A percentile compares a stretch with the other conserved stretches of the same genome.
These are phyloP conservation scores for Limnothrissa miodon DNA, from an alignment of 2,113 vertebrate species.

Conservation along the genomic window DNA sequence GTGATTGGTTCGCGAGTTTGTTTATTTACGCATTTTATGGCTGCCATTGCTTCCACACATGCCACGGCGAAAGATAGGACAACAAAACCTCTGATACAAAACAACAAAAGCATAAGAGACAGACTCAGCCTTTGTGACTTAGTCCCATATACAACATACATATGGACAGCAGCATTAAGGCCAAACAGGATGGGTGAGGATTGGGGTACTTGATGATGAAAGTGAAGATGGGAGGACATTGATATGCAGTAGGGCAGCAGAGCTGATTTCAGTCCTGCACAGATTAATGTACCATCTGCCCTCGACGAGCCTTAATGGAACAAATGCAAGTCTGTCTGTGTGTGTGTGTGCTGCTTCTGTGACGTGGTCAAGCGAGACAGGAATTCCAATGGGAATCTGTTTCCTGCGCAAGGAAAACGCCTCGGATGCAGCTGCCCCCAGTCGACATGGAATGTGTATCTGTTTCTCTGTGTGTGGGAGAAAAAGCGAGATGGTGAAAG, in stretches of 20 bases:
- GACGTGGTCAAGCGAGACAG: background rate
- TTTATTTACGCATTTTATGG: background rate
- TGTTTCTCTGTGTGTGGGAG: no score
- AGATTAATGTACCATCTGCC: slow-evolving; percentile 14
- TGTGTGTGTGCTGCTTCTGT: background rate
- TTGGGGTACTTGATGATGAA: background rate
- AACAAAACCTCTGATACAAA: background rate
- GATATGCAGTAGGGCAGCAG: background rate
- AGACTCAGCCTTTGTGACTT: background rate
- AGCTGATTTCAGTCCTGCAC: background rate
- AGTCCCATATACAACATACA: no score
- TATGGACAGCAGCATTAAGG: no score
- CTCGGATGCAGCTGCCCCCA: background rate
- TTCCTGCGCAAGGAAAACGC: background rate
- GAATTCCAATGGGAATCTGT: background rate
- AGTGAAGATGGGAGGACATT: background rate
- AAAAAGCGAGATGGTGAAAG: no score
- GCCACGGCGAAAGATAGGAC: background rate
- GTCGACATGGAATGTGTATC: background rate
- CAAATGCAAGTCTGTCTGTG: background rate
- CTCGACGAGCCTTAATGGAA: background rate
- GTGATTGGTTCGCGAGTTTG: background rate
- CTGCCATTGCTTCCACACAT: background rate
- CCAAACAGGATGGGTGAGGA: background rate
- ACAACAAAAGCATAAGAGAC: background rate